Evolutionary conservation across 2,797 vertebrate genomes (phyloP).

Genomic region (Pseudochaenichthys georgianus): DNA sequence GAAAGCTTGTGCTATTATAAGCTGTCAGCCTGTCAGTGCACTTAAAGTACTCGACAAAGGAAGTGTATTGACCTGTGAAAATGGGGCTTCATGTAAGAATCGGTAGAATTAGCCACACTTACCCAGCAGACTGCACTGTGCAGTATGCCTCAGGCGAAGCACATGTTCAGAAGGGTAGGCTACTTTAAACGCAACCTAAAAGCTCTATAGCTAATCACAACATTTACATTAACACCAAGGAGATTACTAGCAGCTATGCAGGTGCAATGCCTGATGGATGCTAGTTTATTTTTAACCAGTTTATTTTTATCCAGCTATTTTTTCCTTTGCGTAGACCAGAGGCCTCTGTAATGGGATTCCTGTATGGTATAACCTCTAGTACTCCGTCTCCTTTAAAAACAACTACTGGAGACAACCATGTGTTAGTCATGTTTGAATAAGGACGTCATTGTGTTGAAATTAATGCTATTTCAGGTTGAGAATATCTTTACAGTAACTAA

Average conservation of each 20-base stretch:
- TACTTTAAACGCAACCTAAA: slow-evolving; percentile 29
- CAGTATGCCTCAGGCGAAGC: slow-evolving; percentile 21
- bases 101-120: slow-evolving; percentile 45
- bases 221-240: slow-evolving; percentile 51
- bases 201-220: slow-evolving; percentile 36
- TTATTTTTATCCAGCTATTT: slow-evolving; percentile 74
- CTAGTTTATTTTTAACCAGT: slow-evolving; percentile 71
- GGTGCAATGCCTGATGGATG: slow-evolving; percentile 47
- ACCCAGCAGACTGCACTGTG: slow-evolving; percentile 43
- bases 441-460: background rate
- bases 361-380: slow-evolving; percentile 18
- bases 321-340: slow-evolving; percentile 64
- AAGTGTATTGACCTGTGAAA: slow-evolving; percentile 55
- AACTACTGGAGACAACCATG: slow-evolving; percentile 4
- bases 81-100: slow-evolving; percentile 34
- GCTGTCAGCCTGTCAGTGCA: slow-evolving; percentile 34
- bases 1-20: slow-evolving; percentile 38
- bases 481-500: background rate
- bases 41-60: slow-evolving; percentile 35
- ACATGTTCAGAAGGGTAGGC: slow-evolving; percentile 22
- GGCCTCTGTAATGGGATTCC: slow-evolving; percentile 47
- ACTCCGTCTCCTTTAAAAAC: slow-evolving; percentile 5
- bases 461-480: background rate
- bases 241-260: slow-evolving; percentile 36
- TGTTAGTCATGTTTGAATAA: slow-evolving; percentile 12